These are phyloP conservation scores for Coracias cyanogaster DNA, from an alignment of 2,797 vertebrate genomes.

Conservation along the genomic window DNA sequence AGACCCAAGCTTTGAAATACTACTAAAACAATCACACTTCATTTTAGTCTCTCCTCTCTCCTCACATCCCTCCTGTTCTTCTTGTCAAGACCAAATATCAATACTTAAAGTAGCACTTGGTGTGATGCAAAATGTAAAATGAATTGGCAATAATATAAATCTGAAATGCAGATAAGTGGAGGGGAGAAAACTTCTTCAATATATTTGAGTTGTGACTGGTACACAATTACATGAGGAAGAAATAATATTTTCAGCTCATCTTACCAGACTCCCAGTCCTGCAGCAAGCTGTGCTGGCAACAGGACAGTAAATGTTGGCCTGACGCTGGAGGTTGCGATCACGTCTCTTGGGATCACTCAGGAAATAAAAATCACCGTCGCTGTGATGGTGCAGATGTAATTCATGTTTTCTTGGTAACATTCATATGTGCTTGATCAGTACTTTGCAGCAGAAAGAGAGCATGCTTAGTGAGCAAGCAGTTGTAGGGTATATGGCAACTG, in stretches of 20 bases:
- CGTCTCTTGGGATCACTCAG: not conserved
- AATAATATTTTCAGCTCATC: not conserved
- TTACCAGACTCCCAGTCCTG: not conserved
- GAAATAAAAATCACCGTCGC: not conserved
- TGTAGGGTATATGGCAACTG: not conserved
- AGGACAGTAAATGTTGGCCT: not conserved
- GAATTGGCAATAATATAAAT: not conserved
- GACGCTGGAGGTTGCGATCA: not conserved
- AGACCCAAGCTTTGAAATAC: not conserved
- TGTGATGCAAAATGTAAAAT: not conserved
- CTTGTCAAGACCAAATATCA: not conserved
- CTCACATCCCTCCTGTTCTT: not conserved
- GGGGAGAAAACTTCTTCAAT: not conserved
- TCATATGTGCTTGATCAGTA: not conserved
- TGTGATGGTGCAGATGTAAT: not conserved
- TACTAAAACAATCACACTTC: not conserved
- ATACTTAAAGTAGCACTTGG: not conserved
- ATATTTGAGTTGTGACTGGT: not conserved
- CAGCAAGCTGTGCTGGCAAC: not conserved
- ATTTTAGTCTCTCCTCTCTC: not conserved
- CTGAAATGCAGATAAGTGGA: not conserved
- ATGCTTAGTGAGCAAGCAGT: fast-evolving
- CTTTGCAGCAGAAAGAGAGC: not conserved
- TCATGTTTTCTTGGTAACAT: not conserved
- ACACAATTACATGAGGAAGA: not conserved